Evolutionary conservation across 2,888 invertebrate genomes (phyloP).

Genomic region (Tortricodes alternella): DNA sequence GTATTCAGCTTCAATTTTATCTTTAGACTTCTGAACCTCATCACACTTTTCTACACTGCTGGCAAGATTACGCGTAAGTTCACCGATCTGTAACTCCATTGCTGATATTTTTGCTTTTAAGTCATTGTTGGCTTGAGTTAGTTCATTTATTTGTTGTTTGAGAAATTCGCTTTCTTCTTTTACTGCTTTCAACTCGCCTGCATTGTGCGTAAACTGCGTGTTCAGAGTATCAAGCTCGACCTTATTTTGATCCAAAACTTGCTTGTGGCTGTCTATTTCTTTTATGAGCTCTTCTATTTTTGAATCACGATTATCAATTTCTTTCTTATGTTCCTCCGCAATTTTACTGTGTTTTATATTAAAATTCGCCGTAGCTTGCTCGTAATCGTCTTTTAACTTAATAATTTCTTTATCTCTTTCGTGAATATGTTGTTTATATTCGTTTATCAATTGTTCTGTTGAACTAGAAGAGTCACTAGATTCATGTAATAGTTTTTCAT

Average conservation of each 20-base stretch:
- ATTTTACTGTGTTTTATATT: slow-evolving; percentile 78
- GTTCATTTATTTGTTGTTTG: slow-evolving; percentile 66
- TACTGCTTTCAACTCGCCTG: slow-evolving; percentile 66
- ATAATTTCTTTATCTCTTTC: slow-evolving; percentile 82
- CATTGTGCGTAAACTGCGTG: slow-evolving; percentile 70
- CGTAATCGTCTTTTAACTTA: slow-evolving; percentile 76
- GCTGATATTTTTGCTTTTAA: slow-evolving; percentile 67
- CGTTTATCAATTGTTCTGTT: slow-evolving; percentile 68
- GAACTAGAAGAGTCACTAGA: slow-evolving; percentile 61
- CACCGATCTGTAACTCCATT: slow-evolving; percentile 81
- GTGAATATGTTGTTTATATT: slow-evolving; percentile 76
- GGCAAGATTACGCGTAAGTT: slow-evolving; percentile 81
- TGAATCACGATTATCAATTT: slow-evolving; percentile 74
- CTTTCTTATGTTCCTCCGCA: slow-evolving; percentile 77
- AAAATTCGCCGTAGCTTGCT: slow-evolving; percentile 72
- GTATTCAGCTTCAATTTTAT: slow-evolving; percentile 83
- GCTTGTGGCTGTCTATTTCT: slow-evolving; percentile 74
- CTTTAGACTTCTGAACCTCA: slow-evolving; percentile 81
- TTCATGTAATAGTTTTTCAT: slow-evolving; percentile 65
- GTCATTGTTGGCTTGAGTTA: slow-evolving; percentile 62
- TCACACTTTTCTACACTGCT: slow-evolving; percentile 81
- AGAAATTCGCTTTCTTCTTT: slow-evolving; percentile 72
- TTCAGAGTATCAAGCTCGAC: slow-evolving; percentile 73
- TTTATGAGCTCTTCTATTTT: slow-evolving; percentile 76
- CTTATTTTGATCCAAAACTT: slow-evolving; percentile 71